Base-by-base conservation (phyloP, 2,113 vertebrate genomes). In the Elaphurus davidianus region DNA sequence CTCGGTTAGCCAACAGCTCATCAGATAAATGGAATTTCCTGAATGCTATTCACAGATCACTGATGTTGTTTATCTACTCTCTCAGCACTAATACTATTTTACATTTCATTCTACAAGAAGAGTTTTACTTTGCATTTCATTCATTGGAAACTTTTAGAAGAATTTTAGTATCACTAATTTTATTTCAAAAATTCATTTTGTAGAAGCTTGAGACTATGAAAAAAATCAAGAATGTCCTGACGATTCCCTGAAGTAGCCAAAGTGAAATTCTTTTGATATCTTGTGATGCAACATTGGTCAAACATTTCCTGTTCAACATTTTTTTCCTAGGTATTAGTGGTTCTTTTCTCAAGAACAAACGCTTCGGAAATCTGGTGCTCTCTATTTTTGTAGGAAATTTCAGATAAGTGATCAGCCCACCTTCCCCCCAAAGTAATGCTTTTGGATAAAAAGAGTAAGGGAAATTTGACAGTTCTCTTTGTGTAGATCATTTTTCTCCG, bases 1-100 rank as follows among this genome's bases (percentile, higher is more conserved):
- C 98, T 98, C 88, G 83, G 97, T 97, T 98, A 98, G 98, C 98
- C 98, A 98, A 93, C 99, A 99, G 99, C 98, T 99, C 99, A 99
- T 99, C 99, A 99, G 98, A 99, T 98, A 98, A 98, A 98, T 98
- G 99, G 99, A 99, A 99, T 99, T 99, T 99, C 99, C 99, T 98
- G 99, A 95, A 27, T 89, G 52, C 94, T 78, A 87, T 97, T 98
- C 91, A 55, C 87, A 96, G 98, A 98, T 98, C 90, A 28, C 98
- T 98, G 71, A 60, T 45, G 74, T 93, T 98, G 98, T 98, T 99
- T 98, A 98, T 98, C 99, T 99, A 92, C 83, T 92, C 98, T 97
- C 98, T 98, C 98, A 97, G 96, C 28, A 13, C 96, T 45, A 88
- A 93, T 95, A 90, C 90, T 97, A 33, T 96, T 96, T 87, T 96